These are phyloP conservation scores for Raja brachyura DNA, from an alignment of 2,113 vertebrate species.

Conservation along the genomic window DNA sequence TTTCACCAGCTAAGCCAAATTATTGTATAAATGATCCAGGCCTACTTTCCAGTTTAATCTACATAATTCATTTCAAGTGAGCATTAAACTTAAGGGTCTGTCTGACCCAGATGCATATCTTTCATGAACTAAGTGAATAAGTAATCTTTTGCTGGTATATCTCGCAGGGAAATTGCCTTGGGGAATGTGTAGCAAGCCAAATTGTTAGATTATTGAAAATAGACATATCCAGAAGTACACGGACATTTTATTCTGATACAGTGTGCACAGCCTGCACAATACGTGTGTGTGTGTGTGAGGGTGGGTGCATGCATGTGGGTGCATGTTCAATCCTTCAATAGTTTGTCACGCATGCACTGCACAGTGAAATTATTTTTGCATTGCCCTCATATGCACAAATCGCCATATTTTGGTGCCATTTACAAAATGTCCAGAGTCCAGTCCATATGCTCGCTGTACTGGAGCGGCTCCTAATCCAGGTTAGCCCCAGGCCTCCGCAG, in stretches of 20 bases:
- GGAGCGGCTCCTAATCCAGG: too few relatives aligned
- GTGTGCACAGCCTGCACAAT: not conserved
- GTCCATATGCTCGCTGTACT: too few relatives aligned
- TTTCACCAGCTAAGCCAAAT: not conserved
- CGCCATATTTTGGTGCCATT: too few relatives aligned
- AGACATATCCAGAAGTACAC: not conserved
- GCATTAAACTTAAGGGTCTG: not conserved
- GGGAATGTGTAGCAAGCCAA: not conserved
- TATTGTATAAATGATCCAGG: too few relatives aligned
- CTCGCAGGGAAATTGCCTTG: not conserved
- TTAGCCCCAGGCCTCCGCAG: too few relatives aligned
- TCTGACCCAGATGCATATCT: not conserved
- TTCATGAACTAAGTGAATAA: not conserved
- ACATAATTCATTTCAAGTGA: not conserved
- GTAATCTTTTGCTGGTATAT: too few relatives aligned
- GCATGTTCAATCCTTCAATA: too few relatives aligned
- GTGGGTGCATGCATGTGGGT: too few relatives aligned
- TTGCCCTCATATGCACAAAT: too few relatives aligned
- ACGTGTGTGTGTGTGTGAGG: not conserved
- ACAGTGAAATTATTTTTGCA: too few relatives aligned
- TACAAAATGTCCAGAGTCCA: too few relatives aligned
- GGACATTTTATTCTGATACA: not conserved
- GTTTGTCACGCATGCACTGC: too few relatives aligned
- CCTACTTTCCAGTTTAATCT: not conserved
- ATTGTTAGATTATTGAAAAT: not conserved